Conservation (phyloP, 1,140 invertebrate species). For the Drosophila yakuba region DNA sequence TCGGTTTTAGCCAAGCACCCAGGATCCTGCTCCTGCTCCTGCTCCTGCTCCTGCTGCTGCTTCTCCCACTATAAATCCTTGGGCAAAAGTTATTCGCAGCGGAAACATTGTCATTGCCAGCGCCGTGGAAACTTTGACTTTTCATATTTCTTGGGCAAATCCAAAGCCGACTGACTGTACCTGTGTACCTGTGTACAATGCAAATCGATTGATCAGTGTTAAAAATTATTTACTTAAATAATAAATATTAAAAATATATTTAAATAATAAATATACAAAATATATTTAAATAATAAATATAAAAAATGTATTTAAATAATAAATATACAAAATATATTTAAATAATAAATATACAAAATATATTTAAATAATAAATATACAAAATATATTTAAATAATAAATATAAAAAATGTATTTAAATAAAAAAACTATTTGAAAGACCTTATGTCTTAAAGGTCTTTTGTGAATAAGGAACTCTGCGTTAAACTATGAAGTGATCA, state of each 20-base stretch:
- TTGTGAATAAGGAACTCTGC: too few species aligned
- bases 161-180: constrained; percentile 8
- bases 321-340: too few species aligned
- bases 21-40: constrained; percentile 1
- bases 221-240: too few species aligned
- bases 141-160: constrained; percentile 61
- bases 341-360: too few species aligned
- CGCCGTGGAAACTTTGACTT: constrained; percentile 61
- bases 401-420: too few species aligned
- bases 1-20: constrained; percentile 46
- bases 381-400: too few species aligned
- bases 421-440: too few species aligned
- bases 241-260: too few species aligned
- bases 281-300: too few species aligned
- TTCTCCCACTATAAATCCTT: constrained; percentile 67
- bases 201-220: not conserved
- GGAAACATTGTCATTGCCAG: constrained; percentile 81
- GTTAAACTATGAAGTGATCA: not conserved
- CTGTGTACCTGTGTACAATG: constrained; percentile 1
- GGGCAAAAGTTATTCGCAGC: constrained; percentile 75
- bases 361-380: too few species aligned
- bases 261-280: too few species aligned
- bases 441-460: not conserved
- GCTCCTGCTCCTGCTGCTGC: not conserved
- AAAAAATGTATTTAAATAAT: too few species aligned